Conservation (phyloP, 2,113 vertebrate genomes). For the Seriola dumerili region DNA sequence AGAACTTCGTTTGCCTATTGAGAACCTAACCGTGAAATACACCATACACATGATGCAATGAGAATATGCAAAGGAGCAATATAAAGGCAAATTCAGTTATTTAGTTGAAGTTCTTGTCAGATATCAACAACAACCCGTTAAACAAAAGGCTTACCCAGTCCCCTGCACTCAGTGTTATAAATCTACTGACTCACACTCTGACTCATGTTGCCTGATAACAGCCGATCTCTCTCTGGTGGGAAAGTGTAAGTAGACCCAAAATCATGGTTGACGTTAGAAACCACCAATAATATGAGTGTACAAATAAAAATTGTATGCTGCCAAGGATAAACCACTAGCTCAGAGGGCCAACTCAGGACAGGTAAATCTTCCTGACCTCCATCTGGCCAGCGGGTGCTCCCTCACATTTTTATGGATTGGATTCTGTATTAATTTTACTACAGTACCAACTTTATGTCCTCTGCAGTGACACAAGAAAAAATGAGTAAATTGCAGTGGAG, state of each 20-base stretch:
- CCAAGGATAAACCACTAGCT: background rate
- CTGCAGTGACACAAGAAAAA: conserved; percentile 1
- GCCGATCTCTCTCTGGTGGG: background rate
- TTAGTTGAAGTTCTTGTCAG: conserved; percentile 16
- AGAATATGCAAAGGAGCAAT: conserved; percentile 1
- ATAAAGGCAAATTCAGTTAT: conserved; percentile 30
- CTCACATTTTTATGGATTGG: conserved; percentile 20
- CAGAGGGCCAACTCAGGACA: conserved; percentile 19
- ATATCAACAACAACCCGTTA: background rate
- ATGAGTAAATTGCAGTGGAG: background rate
- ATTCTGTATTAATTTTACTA: conserved; percentile 8
- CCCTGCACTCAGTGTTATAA: background rate
- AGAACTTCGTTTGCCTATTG: background rate
- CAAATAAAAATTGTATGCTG: conserved; percentile 46
- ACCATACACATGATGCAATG: conserved; percentile 2
- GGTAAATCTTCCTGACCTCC: conserved; percentile 3
- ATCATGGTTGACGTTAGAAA: background rate
- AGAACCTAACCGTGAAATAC: background rate
- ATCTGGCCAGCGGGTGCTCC: conserved; percentile 11
- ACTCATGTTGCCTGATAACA: background rate
- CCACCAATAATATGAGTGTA: background rate
- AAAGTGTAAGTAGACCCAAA: background rate
- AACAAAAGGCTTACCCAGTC: background rate
- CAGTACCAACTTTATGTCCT: conserved; percentile 12
- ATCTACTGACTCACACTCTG: conserved; percentile 8